Evolutionary conservation across 2,113 vertebrate species (phyloP).

Genomic region (Ardeotis arabs): DNA sequence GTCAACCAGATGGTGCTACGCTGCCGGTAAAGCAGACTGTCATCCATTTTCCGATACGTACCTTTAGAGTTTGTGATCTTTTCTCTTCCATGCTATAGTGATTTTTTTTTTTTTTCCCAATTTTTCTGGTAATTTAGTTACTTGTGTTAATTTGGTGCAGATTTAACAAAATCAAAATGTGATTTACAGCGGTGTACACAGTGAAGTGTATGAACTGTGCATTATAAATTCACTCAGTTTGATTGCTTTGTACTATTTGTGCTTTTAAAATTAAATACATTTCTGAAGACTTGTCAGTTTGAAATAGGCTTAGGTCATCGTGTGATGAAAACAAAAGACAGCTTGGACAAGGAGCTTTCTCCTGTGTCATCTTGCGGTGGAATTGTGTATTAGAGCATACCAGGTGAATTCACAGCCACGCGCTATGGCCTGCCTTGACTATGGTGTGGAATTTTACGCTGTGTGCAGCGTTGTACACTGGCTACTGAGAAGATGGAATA

Average conservation of each 20-base stretch:
- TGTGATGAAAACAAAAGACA: not conserved
- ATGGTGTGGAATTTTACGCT: rapidly evolving
- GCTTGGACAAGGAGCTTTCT: not conserved
- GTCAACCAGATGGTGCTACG: not conserved
- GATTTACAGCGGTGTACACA: not conserved
- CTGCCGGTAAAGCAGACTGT: not conserved
- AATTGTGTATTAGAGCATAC: not conserved
- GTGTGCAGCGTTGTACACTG: rapidly evolving
- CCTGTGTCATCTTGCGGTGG: not conserved
- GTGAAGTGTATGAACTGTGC: not conserved
- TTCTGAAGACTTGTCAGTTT: not conserved
- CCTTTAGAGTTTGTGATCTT: not conserved
- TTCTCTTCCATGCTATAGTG: not conserved
- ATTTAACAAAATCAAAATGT: not conserved
- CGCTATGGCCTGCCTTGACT: not conserved
- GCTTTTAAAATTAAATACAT: not conserved
- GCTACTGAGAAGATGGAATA: not conserved
- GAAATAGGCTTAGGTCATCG: not conserved
- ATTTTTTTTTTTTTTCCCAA: not conserved
- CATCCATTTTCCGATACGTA: not conserved
- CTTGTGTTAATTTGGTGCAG: not conserved
- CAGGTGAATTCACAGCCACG: not conserved
- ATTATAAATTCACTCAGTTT: not conserved
- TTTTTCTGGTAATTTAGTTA: not conserved
- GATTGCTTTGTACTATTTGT: not conserved